Evolutionary conservation across 1,140 invertebrate genomes (phyloP), one percentile per base, ranked within the genome.

Genomic region (Leptinotarsa lineolata): DNA sequence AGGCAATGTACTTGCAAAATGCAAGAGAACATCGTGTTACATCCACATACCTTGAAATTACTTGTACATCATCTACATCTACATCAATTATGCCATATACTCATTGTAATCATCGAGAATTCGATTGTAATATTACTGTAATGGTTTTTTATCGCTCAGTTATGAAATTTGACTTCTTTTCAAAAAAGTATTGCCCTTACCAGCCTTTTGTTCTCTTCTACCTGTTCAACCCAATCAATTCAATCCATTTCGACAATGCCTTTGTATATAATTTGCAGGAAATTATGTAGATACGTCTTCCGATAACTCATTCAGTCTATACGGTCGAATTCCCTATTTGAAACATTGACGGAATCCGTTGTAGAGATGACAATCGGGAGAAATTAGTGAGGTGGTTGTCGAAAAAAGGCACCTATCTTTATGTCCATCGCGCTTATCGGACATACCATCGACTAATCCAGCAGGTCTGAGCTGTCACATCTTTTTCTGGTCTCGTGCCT

Each of bases 361-460:
- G 64, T 66, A 22, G n/a, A 66, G 64, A 66, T 66, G 64, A 66
- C 64, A 66, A 66, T 66, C 64, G 18, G 22, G 12, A 30, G 30
- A 30, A 66, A 66, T 66, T 66, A 66, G 64, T 66, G 64, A 39
- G 22, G 22, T 39, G 64, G 30, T 39, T 44, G n/a, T 44, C 64
- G 64, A 66, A 46, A 66, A 63, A 46, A 66, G 64, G 64, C 39
- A 8, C 64, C 18, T 66, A 66, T 66, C 64, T 39, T 18, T 44
- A 24, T 66, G 64, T 66, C 30, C 30, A 66, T 66, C 64, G 64
- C 22, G 22, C 64, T 15, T 18, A 39, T 66, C 48, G 48, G 39
- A 39, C 64, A 30, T 16, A 11, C 16, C 30, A 66, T 66, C 64
- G 24, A 24, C 30, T 66, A 66, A 66, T 66, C 64, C 64, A 13